A percentile compares a stretch with the other conserved stretches of the same genome.
Evolutionary conservation across 2,113 vertebrate species (phyloP).

Genomic region (Hepsetus odoe): DNA sequence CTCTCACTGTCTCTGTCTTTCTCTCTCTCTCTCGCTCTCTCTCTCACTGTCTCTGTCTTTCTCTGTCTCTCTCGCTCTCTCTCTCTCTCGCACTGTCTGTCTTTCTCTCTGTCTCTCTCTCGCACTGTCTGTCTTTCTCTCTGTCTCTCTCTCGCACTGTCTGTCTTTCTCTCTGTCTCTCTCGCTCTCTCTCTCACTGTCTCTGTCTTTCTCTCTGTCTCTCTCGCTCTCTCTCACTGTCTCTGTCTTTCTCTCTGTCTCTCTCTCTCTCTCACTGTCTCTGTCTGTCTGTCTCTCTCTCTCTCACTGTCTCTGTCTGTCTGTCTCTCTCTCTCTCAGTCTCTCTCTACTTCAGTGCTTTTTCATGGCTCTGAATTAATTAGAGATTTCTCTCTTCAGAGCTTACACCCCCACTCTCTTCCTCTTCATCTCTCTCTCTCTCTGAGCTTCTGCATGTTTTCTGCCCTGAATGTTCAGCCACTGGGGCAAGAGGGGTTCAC

Average conservation of each 20-base stretch:
- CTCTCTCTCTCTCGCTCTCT: background rate
- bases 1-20: background rate
- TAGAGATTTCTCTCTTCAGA: too few relatives aligned
- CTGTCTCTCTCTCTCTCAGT: background rate
- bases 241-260: too few relatives aligned
- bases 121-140: too few relatives aligned
- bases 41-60: background rate
- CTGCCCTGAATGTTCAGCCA: too few relatives aligned
- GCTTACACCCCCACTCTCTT: too few relatives aligned
- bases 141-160: background rate
- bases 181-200: background rate
- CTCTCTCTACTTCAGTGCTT: background rate
- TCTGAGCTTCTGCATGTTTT: conserved; percentile 54
- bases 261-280: background rate
- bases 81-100: background rate
- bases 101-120: background rate
- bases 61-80: background rate
- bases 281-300: background rate
- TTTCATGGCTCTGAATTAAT: too few relatives aligned
- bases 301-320: background rate
- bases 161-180: too few relatives aligned
- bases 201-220: background rate
- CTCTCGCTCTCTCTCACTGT: background rate
- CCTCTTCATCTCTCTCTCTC: background rate
- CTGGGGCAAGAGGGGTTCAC: too few relatives aligned